A percentile compares a stretch with the other conserved stretches of the same genome.
Evolutionary conservation across 92 coral and sea anemone genomes (phyloP).

Genomic region (Parazoanthus swiftii): DNA sequence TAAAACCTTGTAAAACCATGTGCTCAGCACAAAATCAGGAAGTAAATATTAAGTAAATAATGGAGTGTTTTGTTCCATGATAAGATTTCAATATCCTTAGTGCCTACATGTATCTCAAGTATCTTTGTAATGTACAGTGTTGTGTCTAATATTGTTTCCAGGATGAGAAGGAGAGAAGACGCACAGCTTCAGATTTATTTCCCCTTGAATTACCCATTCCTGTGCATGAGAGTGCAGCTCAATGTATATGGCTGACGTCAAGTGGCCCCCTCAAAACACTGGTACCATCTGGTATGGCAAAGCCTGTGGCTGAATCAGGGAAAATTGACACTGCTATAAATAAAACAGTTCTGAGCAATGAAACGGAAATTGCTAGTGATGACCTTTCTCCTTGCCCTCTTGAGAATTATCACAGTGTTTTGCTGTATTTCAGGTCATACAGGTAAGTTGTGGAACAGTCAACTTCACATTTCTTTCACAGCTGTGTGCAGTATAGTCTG

Average conservation of each 20-base stretch:
- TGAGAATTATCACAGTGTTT: constrained; percentile 62
- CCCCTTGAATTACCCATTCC: constrained; percentile 66
- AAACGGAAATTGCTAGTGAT: not conserved
- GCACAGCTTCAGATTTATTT: constrained; percentile 54
- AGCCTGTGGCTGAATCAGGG: not conserved
- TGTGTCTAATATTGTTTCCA: constrained; percentile 16
- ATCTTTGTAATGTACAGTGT: no score
- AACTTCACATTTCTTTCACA: no score
- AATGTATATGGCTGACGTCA: constrained; percentile 70
- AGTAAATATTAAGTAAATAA: no score
- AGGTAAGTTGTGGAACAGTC: constrained; percentile 44
- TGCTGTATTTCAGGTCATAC: constrained; percentile 86
- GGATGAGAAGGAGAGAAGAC: constrained; percentile 79
- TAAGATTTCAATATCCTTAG: no score
- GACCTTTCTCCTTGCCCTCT: constrained; percentile 39
- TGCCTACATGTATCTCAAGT: no score
- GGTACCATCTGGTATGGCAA: constrained; percentile 2
- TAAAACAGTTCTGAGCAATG: not conserved
- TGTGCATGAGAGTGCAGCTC: constrained; percentile 59
- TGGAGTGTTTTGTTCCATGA: no score
- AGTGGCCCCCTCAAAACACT: constrained; percentile 34
- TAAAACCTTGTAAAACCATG: no score
- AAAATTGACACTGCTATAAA: not conserved
- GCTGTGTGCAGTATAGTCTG: no score
- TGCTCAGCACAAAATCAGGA: no score